These are phyloP conservation scores for Hypselothyrea guttata DNA, from an alignment of 2,888 invertebrate species.

Conservation along the genomic window DNA sequence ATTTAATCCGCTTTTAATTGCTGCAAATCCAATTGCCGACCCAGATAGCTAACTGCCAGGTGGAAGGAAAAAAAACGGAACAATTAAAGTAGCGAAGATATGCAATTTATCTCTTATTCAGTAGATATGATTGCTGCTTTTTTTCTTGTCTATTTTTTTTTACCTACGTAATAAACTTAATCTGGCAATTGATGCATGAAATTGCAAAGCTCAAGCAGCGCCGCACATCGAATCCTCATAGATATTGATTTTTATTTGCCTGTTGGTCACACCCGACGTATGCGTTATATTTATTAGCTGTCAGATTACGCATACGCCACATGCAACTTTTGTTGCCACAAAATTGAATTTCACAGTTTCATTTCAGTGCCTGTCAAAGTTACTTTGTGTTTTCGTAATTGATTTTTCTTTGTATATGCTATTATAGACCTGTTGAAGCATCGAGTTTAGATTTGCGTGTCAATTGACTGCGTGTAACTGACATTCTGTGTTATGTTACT, in stretches of 20 bases:
- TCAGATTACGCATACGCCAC: slow-evolving; percentile 20
- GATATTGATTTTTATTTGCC: slow-evolving; percentile 20
- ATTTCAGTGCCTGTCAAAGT: slow-evolving; percentile 6
- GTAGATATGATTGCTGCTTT: background rate
- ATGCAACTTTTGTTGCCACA: slow-evolving; percentile 1
- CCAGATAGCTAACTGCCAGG: slow-evolving; percentile 47
- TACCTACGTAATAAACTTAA: background rate
- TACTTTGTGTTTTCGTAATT: slow-evolving; percentile 9
- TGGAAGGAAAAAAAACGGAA: slow-evolving; percentile 6
- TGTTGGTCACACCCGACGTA: background rate
- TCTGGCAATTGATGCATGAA: slow-evolving; percentile 20
- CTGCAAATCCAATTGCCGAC: slow-evolving; percentile 75
- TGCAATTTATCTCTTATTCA: too few relatives aligned
- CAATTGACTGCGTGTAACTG: too few relatives aligned
- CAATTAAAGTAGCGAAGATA: slow-evolving; percentile 2
- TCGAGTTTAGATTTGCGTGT: too few relatives aligned
- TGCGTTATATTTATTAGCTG: slow-evolving; percentile 23
- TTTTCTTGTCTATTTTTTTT: background rate
- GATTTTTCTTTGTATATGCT: background rate
- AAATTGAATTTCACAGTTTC: slow-evolving; percentile 26
- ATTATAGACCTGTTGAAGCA: background rate
- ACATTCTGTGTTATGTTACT: too few relatives aligned
- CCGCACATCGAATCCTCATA: background rate
- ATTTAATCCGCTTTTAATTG: slow-evolving; percentile 75
- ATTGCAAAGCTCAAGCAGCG: slow-evolving; percentile 4